A percentile compares a stretch with the other conserved stretches of the same genome.
Conservation (phyloP, 2,797 vertebrate genomes). For the Hafferia zeledoni region DNA sequence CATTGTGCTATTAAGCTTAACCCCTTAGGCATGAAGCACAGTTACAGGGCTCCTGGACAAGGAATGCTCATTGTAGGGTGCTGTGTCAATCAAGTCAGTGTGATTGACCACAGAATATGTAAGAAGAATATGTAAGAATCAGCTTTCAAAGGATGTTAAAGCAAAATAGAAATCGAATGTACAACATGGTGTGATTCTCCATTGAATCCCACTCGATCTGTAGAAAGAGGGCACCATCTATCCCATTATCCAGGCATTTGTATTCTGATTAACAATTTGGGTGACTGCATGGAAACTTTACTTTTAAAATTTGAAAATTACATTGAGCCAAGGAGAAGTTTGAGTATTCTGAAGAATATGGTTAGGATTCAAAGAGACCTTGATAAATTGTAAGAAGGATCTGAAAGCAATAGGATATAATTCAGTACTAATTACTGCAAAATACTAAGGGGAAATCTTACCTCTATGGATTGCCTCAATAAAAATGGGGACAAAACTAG, state of each 20-base stretch:
- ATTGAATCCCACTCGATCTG: background rate
- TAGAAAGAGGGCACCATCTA: background rate
- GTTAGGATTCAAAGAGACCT: background rate
- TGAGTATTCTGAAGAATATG: background rate
- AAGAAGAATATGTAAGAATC: background rate
- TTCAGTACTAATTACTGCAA: background rate
- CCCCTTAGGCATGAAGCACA: constrained; percentile 26
- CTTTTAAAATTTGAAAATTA: background rate
- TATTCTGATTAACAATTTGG: background rate
- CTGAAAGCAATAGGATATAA: background rate
- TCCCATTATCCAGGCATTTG: background rate
- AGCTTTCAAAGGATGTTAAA: background rate
- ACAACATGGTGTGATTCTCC: background rate
- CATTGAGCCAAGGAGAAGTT: background rate
- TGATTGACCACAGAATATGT: background rate
- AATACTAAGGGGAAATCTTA: background rate
- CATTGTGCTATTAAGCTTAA: constrained; percentile 8
- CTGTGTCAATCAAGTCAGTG: background rate
- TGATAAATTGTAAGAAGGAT: background rate
- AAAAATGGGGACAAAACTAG: background rate
- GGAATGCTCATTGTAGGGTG: background rate
- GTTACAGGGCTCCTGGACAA: background rate
- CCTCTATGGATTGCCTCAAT: background rate
- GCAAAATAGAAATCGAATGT: background rate
- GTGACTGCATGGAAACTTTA: background rate